Conservation (phyloP, 53 echinoderm and acorn worm species). For the Temnopleurus reevesii region DNA sequence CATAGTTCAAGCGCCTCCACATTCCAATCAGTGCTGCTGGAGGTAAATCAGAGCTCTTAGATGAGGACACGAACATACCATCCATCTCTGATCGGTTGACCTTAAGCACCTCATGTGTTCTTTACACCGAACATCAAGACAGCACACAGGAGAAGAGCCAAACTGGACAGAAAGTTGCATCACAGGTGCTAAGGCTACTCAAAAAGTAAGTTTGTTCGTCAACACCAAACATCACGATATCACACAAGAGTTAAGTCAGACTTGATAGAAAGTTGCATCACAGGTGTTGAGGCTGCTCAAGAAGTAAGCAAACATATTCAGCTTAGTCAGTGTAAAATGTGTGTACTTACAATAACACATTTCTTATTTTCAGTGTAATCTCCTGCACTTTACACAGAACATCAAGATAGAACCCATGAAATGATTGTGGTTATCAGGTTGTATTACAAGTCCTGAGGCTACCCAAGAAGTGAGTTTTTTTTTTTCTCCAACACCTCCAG, state of each 20-base stretch:
- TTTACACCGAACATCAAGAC: slow-evolving; percentile 84
- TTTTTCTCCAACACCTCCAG: no score
- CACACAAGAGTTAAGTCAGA: slow-evolving; percentile 69
- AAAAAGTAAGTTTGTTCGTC: slow-evolving; percentile 8
- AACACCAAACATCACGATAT: slow-evolving; percentile 77
- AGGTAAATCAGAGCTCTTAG: slow-evolving; percentile 55
- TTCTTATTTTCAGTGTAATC: no score
- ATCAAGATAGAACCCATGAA: no score
- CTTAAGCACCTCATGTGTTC: slow-evolving; percentile 66
- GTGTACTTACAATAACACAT: no score
- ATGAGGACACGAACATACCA: slow-evolving; percentile 52
- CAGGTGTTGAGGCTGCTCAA: slow-evolving; percentile 61
- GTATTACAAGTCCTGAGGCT: no score
- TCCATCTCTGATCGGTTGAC: slow-evolving; percentile 15
- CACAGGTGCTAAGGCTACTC: slow-evolving; percentile 56
- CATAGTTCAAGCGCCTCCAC: slow-evolving; percentile 68
- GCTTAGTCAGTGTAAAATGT: no score
- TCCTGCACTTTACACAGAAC: no score
- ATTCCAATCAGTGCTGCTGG: slow-evolving; percentile 62
- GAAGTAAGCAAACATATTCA: slow-evolving; percentile 42
- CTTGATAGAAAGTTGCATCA: slow-evolving; percentile 64
- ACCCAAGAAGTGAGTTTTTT: no score
- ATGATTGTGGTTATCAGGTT: no score
- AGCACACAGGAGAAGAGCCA: slow-evolving; percentile 70
- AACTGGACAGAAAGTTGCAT: slow-evolving; percentile 67